A percentile compares a stretch with the other conserved stretches of the same genome.
Evolutionary conservation across 2,797 vertebrate genomes (phyloP).

Genomic region (Loriculus beryllinus): DNA sequence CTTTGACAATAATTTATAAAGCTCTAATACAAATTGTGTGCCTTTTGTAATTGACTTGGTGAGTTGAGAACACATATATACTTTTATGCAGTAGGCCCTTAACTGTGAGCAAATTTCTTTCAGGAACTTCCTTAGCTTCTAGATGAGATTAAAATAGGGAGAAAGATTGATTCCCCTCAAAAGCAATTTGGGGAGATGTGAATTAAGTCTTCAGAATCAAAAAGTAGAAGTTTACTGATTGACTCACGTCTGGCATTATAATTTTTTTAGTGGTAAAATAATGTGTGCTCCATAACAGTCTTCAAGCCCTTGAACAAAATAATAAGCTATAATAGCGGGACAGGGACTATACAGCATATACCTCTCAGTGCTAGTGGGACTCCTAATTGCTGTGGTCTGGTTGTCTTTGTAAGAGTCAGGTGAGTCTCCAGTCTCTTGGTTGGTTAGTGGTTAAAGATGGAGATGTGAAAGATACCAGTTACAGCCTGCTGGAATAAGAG

Average conservation of each 20-base stretch:
- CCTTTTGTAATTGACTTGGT: not conserved
- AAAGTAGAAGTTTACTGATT: not conserved
- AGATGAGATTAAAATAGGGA: not conserved
- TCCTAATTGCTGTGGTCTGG: fast-evolving
- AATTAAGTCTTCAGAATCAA: not conserved
- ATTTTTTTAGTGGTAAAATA: not conserved
- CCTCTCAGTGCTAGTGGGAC: not conserved
- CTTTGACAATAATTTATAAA: not conserved
- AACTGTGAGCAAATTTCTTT: not conserved
- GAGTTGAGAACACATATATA: not conserved
- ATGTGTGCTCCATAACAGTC: not conserved
- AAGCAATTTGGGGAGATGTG: not conserved
- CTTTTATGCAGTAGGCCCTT: not conserved
- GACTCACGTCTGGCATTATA: not conserved
- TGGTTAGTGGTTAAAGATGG: not conserved
- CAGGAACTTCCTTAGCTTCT: not conserved
- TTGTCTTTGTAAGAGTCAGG: not conserved
- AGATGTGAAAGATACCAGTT: not conserved
- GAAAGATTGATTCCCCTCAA: not conserved
- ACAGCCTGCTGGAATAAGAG: not conserved
- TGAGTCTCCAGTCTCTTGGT: not conserved
- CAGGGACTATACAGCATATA: fast-evolving
- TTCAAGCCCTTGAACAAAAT: not conserved
- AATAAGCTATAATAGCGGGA: not conserved
- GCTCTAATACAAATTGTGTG: not conserved